A percentile compares a stretch with the other conserved stretches of the same genome.
phyloP scores from a whole-genome alignment of 2,113 vertebrate genomes.

The Aythya baeri region DNA sequence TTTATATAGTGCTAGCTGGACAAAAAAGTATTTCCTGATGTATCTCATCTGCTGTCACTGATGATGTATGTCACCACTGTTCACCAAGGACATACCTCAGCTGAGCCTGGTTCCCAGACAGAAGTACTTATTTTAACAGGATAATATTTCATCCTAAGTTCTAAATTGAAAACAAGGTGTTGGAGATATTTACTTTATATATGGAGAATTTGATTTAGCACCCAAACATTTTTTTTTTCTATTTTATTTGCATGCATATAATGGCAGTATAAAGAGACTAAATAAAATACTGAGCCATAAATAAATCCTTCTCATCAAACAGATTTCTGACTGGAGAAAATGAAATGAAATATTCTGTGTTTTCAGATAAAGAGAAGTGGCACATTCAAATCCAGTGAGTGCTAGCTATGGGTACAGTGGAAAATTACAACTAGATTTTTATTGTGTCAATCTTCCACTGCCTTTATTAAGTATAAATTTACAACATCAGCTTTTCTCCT shows the following conservation, averaged over 20 bases:
- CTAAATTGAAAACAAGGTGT: background rate
- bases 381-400: background rate
- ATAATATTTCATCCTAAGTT: background rate
- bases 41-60: background rate
- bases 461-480: background rate
- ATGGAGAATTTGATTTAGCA: background rate
- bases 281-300: background rate
- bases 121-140: background rate
- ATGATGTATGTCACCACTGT: background rate
- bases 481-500: background rate
- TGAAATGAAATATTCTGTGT: background rate
- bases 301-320: background rate
- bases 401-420: background rate
- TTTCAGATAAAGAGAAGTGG: background rate
- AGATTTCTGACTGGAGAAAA: background rate
- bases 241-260: background rate
- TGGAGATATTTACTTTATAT: conserved; percentile 3
- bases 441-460: background rate
- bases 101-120: background rate
- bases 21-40: background rate
- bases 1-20: background rate
- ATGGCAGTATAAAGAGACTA: background rate
- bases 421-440: background rate
- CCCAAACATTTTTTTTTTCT: background rate
- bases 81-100: background rate